Base-by-base conservation (phyloP, 2,113 vertebrate genomes). In the Caloenas nicobarica region DNA sequence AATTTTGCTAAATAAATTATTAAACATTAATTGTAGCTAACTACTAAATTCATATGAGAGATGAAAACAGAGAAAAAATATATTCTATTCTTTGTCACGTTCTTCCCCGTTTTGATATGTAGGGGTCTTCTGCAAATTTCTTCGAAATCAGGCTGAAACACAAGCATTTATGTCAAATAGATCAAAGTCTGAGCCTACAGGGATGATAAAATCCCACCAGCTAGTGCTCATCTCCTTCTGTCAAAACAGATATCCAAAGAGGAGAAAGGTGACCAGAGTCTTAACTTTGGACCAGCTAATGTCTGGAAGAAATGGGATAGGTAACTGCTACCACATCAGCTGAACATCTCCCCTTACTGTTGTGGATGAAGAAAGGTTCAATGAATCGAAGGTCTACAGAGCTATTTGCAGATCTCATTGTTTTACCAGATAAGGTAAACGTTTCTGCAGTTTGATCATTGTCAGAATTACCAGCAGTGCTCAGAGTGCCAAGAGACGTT, bases 61-160 rank as follows among this genome's bases (percentile, higher is more conserved):
- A 78, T 12, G 10, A 76, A 60, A 48, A 19, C 48, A 34, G 6
- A 1, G 8, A 19, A 48, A 69, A 26, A 5, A 7, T 29, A 29
- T 33, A 60, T 84, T 66, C 58, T 79, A 42, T 22, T 65, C 13
- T 58, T 61, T 64, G 8, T 65, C 26, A 54, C n/a, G 31, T 65
- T 65, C 16, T 58, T 58, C n/a, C 5, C 13, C 38, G 62, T 72
- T 62, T 62, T 70, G 17, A 11, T 29, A 22, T 25, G 10, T 18
- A 40, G 3, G 17, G 9, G 0, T 51, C 3, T 81, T 89, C 40
- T 3, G 2, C 9, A 81, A 66, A 33, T 0, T 0, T 69, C 64
- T n/a, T 83, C 38, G 38, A 74, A 79, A 74, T 50, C 50, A 50
- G 31, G 8, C 21, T 70, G 38, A 60, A 83, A 54, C 22, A 86